phyloP scores from a whole-genome alignment of 2,797 vertebrate species.

The Hydrophis major region DNA sequence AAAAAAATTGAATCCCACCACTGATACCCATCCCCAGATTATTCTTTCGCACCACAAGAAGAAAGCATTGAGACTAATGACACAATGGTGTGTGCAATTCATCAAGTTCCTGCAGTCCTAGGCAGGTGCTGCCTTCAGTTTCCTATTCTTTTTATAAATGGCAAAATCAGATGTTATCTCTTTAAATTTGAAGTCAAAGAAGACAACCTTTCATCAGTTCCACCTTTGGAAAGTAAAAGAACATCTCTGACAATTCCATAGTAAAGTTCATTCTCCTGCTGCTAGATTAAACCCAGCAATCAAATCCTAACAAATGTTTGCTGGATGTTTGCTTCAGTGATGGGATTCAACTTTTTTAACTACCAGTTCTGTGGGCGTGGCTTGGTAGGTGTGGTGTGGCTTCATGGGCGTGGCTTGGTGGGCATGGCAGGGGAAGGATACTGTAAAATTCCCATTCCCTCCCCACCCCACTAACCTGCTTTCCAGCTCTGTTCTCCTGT shows the following conservation, averaged over 20 bases:
- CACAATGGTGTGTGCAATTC: slow-evolving; percentile 40
- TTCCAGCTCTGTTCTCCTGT: too few species aligned
- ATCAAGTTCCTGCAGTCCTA: slow-evolving; percentile 21
- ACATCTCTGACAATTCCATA: slow-evolving; percentile 38
- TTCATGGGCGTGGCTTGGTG: too few species aligned
- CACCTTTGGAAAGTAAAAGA: background rate
- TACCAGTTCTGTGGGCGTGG: too few species aligned
- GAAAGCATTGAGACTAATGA: slow-evolving; percentile 45
- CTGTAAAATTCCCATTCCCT: too few species aligned
- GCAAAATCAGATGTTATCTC: slow-evolving; percentile 30
- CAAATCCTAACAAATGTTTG: slow-evolving; percentile 18
- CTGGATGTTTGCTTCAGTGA: background rate
- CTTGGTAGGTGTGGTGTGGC: too few species aligned
- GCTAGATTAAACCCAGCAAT: slow-evolving; percentile 24
- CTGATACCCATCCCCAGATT: slow-evolving; percentile 25
- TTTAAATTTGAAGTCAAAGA: background rate
- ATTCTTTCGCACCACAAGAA: slow-evolving; percentile 55
- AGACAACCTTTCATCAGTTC: slow-evolving; percentile 21
- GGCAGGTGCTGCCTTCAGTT: slow-evolving; percentile 39
- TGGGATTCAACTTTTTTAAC: too few species aligned
- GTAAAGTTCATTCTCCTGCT: background rate
- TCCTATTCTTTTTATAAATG: slow-evolving; percentile 48
- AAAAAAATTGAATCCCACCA: too few species aligned
- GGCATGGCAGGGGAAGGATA: too few species aligned
- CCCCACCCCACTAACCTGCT: too few species aligned